Percentiles rank a stretch among this genome's conserved stretches.
phyloP scores from a whole-genome alignment of 2,888 invertebrate genomes.

The Stramonita haemastoma region DNA sequence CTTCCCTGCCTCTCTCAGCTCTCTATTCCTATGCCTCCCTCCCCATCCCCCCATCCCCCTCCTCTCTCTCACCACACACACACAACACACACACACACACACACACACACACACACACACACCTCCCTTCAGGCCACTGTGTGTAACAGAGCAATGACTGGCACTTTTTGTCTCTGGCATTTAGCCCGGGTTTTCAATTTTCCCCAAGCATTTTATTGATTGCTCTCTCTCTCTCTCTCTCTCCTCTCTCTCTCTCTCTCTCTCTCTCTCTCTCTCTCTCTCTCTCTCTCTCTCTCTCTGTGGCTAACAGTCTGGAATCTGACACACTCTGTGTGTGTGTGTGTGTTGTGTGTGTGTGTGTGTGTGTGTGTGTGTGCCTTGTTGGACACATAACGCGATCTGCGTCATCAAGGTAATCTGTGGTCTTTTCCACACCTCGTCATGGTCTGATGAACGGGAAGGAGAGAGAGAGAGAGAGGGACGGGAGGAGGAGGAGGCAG shows the following conservation, averaged over 20 bases:
- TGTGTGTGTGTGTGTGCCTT: not conserved
- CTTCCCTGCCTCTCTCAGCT: not conserved
- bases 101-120: not conserved
- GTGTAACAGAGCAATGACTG: conserved; percentile 40
- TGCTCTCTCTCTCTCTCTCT: conserved; percentile 4
- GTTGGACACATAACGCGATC: conserved; percentile 20
- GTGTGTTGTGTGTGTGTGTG: too few species aligned
- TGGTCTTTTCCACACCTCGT: conserved; percentile 18
- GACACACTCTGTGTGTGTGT: not conserved
- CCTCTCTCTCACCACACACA: not conserved
- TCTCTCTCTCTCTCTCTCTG: conserved; percentile 12
- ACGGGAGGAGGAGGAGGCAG: not conserved
- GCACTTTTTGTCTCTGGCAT: conserved; percentile 43
- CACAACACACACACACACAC: too few species aligned
- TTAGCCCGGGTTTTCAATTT: conserved; percentile 43
- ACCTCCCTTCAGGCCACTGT: conserved; percentile 22
- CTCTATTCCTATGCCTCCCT: not conserved
- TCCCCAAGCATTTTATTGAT: conserved; percentile 37
- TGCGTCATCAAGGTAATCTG: conserved; percentile 27
- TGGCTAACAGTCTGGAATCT: conserved; percentile 24
- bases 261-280: conserved; percentile 18
- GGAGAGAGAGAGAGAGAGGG: not conserved
- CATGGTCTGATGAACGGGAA: conserved; percentile 14
- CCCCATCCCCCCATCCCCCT: not conserved
- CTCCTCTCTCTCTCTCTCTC: conserved; percentile 8